phyloP scores from a whole-genome alignment of 2,888 invertebrate genomes.

The Altica lythri region DNA sequence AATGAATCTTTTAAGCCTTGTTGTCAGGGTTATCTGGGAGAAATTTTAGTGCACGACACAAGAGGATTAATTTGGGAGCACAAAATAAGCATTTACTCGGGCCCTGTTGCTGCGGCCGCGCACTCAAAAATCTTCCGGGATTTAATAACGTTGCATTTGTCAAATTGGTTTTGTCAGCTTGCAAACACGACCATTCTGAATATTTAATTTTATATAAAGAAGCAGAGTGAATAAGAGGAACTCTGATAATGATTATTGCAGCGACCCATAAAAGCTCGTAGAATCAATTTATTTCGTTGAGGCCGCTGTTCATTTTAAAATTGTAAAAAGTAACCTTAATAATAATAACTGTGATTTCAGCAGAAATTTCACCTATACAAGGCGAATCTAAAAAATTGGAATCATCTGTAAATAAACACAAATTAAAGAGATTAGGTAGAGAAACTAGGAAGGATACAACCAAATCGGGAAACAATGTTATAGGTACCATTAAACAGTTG shows the following conservation, averaged over 20 bases:
- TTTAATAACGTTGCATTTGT: constrained; percentile 37
- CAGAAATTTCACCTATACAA: too few species aligned
- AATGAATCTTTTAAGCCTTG: constrained; percentile 42
- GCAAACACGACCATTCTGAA: constrained; percentile 20
- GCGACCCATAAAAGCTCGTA: constrained; percentile 5
- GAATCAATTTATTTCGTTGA: constrained; percentile 4
- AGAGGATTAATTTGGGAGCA: constrained; percentile 42
- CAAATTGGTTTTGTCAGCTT: constrained; percentile 30
- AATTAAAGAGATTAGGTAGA: too few species aligned
- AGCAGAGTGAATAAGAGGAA: constrained; percentile 5
- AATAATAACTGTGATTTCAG: too few species aligned
- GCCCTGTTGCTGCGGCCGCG: constrained; percentile 22
- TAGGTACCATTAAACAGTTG: too few species aligned
- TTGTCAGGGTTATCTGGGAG: constrained; percentile 42
- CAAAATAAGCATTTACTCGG: constrained; percentile 28
- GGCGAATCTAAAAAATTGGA: too few species aligned
- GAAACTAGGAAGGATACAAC: too few species aligned
- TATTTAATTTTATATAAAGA: constrained; percentile 20
- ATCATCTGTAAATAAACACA: too few species aligned
- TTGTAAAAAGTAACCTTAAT: too few species aligned
- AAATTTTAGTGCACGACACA: constrained; percentile 42
- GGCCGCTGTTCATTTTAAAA: not conserved
- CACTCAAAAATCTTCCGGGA: constrained; percentile 26
- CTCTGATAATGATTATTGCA: constrained; percentile 10
- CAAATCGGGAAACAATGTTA: too few species aligned